Base-by-base conservation (phyloP, 2,797 vertebrate genomes). In the Coregonus ussuriensis region DNA sequence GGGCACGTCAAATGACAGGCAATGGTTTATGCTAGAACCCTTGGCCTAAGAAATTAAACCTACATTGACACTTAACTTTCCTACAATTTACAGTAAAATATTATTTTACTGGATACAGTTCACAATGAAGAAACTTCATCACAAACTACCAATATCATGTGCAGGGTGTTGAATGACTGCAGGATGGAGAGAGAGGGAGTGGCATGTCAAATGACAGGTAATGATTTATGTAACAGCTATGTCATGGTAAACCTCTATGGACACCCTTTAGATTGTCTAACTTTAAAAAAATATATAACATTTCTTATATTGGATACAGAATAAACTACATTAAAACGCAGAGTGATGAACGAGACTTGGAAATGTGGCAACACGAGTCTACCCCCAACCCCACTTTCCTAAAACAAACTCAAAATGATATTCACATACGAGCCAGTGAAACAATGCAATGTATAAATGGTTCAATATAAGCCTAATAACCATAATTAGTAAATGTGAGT, bases 81-180 rank as follows among this genome's bases (percentile, higher is more conserved):
- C 16, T 2, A 56, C 15, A 15, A 4, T 56, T 18, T 18, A 56
- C 4, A 15, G 15, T 18, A 2, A 56, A 15, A 56, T 56, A 47
- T 56, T 18, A 56, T 18, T 47, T 47, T 56, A 18, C 15, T 1
- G 18, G 14, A 16, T 1, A 56, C 53, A 56, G 53, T 1, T 56
- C 53, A 56, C 18, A 18, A 16, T 54, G 53, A 54, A 54, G 1
- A 4, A 18, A 54, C 13, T 54, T 54, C 53, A 11, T 47, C 41
- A 54, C 41, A 54, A 54, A 54, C 16, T 54, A 54, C 16, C 14
- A 54, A 99, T 98, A 99, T 99, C 98, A 99, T 98, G 93, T 99
- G 98, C 83, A 99, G 91, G 0, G 98, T 99, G 93, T 98, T 98
- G 91, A 99, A 99, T 31, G 97, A 99, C 98, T 98, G 84, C 0